Percentiles rank a stretch among this genome's conserved stretches.
Conservation (phyloP, 1,140 invertebrate species). For the Scaptodrosophila lebanonensis region DNA sequence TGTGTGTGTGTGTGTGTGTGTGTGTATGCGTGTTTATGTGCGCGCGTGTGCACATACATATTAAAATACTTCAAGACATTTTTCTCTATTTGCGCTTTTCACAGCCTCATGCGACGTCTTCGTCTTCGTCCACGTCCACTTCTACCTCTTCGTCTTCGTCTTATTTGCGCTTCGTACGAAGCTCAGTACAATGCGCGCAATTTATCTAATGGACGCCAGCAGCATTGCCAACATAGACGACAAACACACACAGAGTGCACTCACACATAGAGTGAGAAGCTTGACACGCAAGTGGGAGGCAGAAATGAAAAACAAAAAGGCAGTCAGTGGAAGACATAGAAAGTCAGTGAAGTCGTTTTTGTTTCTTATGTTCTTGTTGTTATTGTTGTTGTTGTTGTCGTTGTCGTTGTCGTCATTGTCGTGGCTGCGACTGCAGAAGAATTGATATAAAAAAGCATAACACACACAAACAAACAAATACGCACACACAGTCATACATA, state of each 20-base stretch:
- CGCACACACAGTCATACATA: constrained; percentile 13
- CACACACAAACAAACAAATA: constrained; percentile 10
- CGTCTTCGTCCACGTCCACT: not conserved
- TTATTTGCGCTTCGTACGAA: too few species aligned
- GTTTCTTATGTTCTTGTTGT: too few species aligned
- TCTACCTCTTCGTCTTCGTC: constrained; percentile 1
- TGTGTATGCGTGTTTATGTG: not conserved
- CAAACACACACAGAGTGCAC: not conserved
- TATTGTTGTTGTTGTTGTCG: too few species aligned
- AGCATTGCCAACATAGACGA: constrained; percentile 1
- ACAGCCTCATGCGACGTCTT: not conserved
- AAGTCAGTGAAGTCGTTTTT: constrained; percentile 1
- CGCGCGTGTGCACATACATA: not conserved
- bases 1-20: not conserved
- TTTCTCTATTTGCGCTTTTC: constrained; percentile 18
- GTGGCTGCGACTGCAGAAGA: not conserved
- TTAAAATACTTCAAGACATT: not conserved
- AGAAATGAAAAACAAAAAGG: not conserved
- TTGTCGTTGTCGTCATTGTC: too few species aligned
- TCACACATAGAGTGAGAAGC: not conserved
- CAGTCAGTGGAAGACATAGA: constrained; percentile 7
- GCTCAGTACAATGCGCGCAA: constrained; percentile 8
- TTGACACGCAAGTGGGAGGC: not conserved
- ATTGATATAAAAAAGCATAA: constrained; percentile 5
- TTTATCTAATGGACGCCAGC: constrained; percentile 18